Evolutionary conservation across 2,113 vertebrate genomes (phyloP).

Genomic region (Sinosuthora webbiana): DNA sequence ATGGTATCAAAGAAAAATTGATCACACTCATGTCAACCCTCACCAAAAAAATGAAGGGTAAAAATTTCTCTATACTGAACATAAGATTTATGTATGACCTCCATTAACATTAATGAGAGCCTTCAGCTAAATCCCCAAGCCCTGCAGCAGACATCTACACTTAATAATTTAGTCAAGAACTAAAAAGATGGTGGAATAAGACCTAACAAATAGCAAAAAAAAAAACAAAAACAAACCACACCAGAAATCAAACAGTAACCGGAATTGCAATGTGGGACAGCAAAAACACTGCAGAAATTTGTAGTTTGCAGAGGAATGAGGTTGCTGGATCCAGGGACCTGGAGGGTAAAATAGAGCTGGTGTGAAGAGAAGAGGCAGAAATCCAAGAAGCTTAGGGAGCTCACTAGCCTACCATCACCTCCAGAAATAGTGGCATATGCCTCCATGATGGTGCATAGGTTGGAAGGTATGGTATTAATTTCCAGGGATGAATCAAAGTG

Average conservation of each 20-base stretch:
- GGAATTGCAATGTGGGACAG: not conserved
- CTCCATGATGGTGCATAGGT: not conserved
- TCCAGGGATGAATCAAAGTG: not conserved
- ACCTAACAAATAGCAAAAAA: not conserved
- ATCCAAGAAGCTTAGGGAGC: constrained; percentile 30
- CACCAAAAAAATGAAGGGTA: not conserved
- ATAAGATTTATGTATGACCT: not conserved
- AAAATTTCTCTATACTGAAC: not conserved
- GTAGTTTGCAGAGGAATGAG: not conserved
- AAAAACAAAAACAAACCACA: not conserved
- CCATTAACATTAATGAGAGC: not conserved
- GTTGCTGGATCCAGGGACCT: not conserved
- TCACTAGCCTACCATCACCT: constrained; percentile 1
- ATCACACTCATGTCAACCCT: not conserved
- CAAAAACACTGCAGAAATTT: not conserved
- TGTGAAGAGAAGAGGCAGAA: not conserved
- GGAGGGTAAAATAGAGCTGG: not conserved
- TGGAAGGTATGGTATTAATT: not conserved
- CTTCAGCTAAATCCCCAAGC: not conserved
- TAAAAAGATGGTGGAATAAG: not conserved
- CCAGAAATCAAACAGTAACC: not conserved
- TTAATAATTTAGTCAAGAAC: not conserved
- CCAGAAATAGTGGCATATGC: not conserved
- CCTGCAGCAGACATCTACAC: not conserved
- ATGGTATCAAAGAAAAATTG: not conserved